These are phyloP conservation scores for Microctenopoma steveboyesi DNA, from an alignment of 2,797 vertebrate genomes.

Conservation along the genomic window DNA sequence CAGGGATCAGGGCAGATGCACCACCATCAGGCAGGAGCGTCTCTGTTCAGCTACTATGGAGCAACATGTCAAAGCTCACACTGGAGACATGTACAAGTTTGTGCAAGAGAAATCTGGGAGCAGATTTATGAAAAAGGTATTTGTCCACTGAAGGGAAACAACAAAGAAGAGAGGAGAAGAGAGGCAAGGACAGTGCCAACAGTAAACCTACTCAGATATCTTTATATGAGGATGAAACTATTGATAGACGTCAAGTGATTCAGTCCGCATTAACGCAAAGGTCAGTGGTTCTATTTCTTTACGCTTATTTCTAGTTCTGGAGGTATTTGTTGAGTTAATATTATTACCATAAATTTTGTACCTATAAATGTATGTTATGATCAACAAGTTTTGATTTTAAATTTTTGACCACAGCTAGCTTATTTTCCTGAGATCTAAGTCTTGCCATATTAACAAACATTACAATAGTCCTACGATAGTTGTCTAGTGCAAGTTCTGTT, in stretches of 20 bases:
- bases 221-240: constrained; percentile 57
- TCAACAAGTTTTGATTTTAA: background rate
- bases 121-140: constrained; percentile 22
- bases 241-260: constrained; percentile 39
- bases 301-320: background rate
- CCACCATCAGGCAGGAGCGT: constrained; percentile 55
- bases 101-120: constrained; percentile 29
- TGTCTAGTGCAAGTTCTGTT: background rate
- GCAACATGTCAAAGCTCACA: constrained; percentile 57
- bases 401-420: background rate
- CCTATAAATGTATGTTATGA: background rate
- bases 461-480: background rate
- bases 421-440: background rate
- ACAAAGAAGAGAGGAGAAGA: constrained; percentile 13
- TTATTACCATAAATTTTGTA: background rate
- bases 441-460: background rate
- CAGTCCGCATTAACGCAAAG: constrained; percentile 40
- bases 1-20: constrained; percentile 63
- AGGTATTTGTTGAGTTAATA: background rate
- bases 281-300: constrained; percentile 50
- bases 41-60: constrained; percentile 62
- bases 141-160: constrained; percentile 29
- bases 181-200: constrained; percentile 7
- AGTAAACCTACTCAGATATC: constrained; percentile 16
- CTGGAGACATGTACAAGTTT: constrained; percentile 61